These are phyloP conservation scores for Rhinichthys klamathensis DNA, from an alignment of 2,113 vertebrate genomes.

Conservation along the genomic window DNA sequence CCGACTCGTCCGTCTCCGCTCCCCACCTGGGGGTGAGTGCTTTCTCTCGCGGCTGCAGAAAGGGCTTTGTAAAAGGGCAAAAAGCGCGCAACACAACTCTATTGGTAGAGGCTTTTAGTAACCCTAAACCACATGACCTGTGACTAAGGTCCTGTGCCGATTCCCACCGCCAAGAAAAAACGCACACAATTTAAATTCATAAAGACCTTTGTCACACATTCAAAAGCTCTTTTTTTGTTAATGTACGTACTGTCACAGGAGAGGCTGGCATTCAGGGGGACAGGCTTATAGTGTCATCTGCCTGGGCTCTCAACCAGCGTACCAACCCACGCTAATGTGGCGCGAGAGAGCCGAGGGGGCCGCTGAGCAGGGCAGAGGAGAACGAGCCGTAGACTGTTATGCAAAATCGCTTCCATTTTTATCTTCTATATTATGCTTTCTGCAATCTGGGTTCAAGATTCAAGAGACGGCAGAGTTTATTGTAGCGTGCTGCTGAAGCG, in stretches of 20 bases:
- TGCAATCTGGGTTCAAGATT: conserved; percentile 26
- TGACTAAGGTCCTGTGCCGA: conserved; percentile 77
- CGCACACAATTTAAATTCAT: conserved; percentile 64
- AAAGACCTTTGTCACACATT: conserved; percentile 70
- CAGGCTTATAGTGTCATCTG: conserved; percentile 55
- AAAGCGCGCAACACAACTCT: conserved; percentile 65
- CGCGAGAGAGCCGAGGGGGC: background rate
- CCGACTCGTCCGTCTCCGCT: conserved; percentile 69
- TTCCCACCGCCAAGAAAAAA: conserved; percentile 72
- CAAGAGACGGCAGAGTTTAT: conserved; percentile 39
- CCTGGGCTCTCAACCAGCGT: conserved; percentile 53
- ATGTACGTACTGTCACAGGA: conserved; percentile 61
- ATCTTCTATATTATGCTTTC: background rate
- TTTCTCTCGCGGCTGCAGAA: conserved; percentile 75
- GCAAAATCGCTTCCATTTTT: conserved; percentile 48
- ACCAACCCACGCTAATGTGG: conserved; percentile 48
- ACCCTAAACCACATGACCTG: conserved; percentile 80
- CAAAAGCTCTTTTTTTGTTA: conserved; percentile 63
- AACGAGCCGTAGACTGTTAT: conserved; percentile 47
- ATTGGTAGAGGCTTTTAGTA: conserved; percentile 80
- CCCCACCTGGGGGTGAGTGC: conserved; percentile 71
- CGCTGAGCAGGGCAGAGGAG: conserved; percentile 30
- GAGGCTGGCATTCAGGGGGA: conserved; percentile 53
- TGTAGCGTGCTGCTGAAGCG: conserved; percentile 17
- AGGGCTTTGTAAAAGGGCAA: conserved; percentile 74